Evolutionary conservation across 2,797 vertebrate genomes (phyloP), one percentile per base, ranked within the genome.

Genomic region (Acomys russatus): DNA sequence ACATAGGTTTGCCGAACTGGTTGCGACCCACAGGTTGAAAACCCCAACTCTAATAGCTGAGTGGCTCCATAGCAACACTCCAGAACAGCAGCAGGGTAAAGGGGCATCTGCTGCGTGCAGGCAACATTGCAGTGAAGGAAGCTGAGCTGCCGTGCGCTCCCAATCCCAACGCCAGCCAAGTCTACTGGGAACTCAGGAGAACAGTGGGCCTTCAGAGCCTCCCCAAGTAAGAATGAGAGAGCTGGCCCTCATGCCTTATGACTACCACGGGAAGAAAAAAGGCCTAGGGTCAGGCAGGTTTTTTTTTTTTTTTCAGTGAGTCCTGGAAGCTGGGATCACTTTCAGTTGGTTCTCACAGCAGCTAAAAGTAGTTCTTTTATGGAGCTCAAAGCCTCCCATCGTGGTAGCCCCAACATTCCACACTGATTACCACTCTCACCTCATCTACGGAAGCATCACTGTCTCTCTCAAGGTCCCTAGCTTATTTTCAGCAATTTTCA

Each of bases 261-360:
- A 38, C 35, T 49, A 44, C 66, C 56, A 4, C 5, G 22, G 2
- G 14, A 83, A 49, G 14, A 92, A 25, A n/a, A 35, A 38, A 87
- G n/a, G 70, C 12, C 15, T 35, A 54, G 23, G 33, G 6, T 38
- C 11, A 20, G 30, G 76, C 61, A 80, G 25, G 68, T 71, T 85
- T 82, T 66, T 92, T 85, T 33, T 79, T 85, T 71, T 93, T 84
- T 22, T 28, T 35, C 14, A n/a, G n/a, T 61, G 71, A 74, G 20
- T 38, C 9, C 28, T 12, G 3, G 44, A 5, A 49, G 20, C 17
- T 22, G 71, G 38, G 25, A 2, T 30, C 11, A 20, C 73, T 25
- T 64, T 44, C 63, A 54, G 11, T 30, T 23, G 11, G 3, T 78
- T 17, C 12, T 79, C 35, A 17, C 8, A 71, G 12, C 8, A 6